Evolutionary conservation across 2,888 invertebrate genomes (phyloP).

Genomic region (Athalia circularis): DNA sequence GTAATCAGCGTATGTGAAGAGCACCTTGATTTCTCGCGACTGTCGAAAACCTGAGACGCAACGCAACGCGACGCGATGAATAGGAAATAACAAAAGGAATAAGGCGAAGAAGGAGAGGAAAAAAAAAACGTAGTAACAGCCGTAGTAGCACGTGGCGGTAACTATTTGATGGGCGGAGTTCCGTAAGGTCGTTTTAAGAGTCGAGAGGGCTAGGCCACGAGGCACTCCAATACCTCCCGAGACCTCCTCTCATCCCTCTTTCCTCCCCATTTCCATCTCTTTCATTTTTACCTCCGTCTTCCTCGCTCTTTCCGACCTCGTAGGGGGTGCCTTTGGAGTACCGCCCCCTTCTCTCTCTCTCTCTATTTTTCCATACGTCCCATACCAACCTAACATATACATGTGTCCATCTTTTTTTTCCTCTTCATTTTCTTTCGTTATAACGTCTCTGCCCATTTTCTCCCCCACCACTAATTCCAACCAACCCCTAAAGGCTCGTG

Average conservation of each 20-base stretch:
- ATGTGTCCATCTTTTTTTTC: too few species aligned
- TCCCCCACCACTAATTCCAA: too few species aligned
- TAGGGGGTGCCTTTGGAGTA: not conserved
- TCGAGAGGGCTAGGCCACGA: constrained; percentile 45
- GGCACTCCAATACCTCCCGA: constrained; percentile 46
- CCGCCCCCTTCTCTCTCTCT: constrained; percentile 17
- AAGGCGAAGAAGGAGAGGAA: not conserved
- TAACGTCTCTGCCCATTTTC: not conserved
- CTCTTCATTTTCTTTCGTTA: not conserved
- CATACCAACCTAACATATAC: not conserved
- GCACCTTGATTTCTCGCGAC: too few species aligned
- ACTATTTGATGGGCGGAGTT: constrained; percentile 43
- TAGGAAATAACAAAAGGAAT: not conserved
- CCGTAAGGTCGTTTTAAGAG: constrained; percentile 23
- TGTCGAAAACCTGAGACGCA: too few species aligned
- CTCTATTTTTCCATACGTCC: not conserved
- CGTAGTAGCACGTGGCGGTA: constrained; percentile 35
- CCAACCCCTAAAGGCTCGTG: too few species aligned
- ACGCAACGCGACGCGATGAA: too few species aligned
- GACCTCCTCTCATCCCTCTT: constrained; percentile 33
- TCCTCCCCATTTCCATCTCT: constrained; percentile 28
- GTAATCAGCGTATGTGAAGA: too few species aligned
- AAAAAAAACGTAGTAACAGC: not conserved
- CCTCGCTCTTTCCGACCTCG: not conserved
- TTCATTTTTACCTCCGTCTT: not conserved